phyloP scores from a whole-genome alignment of 2,797 vertebrate genomes.

The Oreortyx pictus region DNA sequence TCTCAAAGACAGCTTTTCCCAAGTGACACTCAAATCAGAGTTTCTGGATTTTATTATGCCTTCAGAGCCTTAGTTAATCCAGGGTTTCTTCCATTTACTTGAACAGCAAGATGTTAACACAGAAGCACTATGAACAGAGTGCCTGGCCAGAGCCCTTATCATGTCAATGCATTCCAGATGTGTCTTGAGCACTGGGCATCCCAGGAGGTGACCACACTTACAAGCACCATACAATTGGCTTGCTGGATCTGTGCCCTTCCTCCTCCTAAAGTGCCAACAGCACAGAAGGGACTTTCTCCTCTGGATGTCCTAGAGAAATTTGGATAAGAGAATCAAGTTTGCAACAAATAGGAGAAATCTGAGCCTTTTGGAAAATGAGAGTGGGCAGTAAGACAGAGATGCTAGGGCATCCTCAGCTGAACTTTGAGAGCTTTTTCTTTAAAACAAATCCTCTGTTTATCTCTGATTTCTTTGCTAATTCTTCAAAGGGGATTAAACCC shows the following conservation, averaged over 20 bases:
- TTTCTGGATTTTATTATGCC: not conserved
- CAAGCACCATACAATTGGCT: not conserved
- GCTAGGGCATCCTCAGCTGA: not conserved
- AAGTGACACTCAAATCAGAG: not conserved
- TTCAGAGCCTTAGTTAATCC: not conserved
- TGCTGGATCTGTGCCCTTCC: not conserved
- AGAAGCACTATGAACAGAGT: not conserved
- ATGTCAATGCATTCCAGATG: not conserved
- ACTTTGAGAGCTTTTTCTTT: not conserved
- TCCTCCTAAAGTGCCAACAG: not conserved
- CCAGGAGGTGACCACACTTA: not conserved
- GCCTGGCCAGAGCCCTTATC: not conserved
- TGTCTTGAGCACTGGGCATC: accelerated
- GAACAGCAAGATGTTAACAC: not conserved
- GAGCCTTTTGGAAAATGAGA: not conserved
- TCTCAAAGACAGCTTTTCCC: not conserved
- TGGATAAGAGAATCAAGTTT: not conserved
- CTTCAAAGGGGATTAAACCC: not conserved
- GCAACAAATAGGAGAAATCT: accelerated
- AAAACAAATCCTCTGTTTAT: not conserved
- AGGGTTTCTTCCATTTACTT: not conserved
- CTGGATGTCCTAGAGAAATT: not conserved
- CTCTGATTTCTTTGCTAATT: not conserved
- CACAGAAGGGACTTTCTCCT: slow-evolving; percentile 27
- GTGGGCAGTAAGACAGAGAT: not conserved